A percentile compares a stretch with the other conserved stretches of the same genome.
phyloP scores from a whole-genome alignment of 2,888 invertebrate genomes.

The Exocentrus adspersus region DNA sequence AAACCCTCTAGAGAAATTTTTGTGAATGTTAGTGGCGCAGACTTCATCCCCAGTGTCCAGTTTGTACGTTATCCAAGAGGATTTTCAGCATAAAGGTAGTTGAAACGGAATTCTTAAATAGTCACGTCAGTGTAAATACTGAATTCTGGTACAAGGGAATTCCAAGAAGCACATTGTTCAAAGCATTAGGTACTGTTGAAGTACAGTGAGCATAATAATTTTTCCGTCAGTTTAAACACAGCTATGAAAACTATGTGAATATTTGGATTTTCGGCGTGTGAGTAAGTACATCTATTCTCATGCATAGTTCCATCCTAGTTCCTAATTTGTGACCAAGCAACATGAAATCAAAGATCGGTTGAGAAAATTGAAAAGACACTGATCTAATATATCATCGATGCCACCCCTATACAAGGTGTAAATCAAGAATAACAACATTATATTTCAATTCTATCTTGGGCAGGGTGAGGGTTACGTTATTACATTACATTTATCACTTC shows the following conservation, averaged over 20 bases:
- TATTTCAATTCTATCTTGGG: too few relatives aligned
- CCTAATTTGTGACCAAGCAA: too few relatives aligned
- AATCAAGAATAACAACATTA: too few relatives aligned
- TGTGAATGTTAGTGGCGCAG: background rate
- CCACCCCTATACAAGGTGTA: too few relatives aligned
- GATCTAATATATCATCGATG: too few relatives aligned
- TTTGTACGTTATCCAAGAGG: constrained; percentile 54
- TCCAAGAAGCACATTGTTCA: background rate
- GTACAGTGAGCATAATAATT: too few relatives aligned
- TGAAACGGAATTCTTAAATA: constrained; percentile 52
- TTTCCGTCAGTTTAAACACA: too few relatives aligned
- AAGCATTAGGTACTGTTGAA: background rate
- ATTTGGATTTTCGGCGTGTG: background rate
- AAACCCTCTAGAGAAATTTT: background rate
- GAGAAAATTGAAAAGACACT: background rate
- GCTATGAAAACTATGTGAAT: too few relatives aligned
- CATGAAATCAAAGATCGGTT: too few relatives aligned
- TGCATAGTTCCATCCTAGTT: too few relatives aligned
- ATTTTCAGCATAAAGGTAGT: constrained; percentile 53
- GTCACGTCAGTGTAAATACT: constrained; percentile 49
- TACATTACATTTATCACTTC: too few relatives aligned
- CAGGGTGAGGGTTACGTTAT: too few relatives aligned
- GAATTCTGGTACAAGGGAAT: constrained; percentile 25
- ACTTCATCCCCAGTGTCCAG: constrained; percentile 48
- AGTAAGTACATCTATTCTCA: background rate